phyloP scores from a whole-genome alignment of 2,797 vertebrate genomes.

The Phataginus tetradactyla region DNA sequence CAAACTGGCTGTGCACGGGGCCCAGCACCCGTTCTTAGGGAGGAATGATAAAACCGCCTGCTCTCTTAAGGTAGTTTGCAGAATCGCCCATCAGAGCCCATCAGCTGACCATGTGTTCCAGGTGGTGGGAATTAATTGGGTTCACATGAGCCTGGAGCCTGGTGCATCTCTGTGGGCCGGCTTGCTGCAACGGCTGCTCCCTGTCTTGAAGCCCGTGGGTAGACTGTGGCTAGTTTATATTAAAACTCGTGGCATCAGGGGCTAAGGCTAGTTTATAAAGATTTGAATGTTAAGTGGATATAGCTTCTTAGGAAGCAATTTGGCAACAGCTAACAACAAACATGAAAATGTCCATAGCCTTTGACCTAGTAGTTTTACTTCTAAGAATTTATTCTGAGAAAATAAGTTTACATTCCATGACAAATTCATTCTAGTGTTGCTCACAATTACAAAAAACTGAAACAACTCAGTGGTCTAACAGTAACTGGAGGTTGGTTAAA shows the following conservation, averaged over 20 bases:
- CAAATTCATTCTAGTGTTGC: not conserved
- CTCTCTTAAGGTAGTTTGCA: fast-evolving
- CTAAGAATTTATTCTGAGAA: constrained; percentile 25
- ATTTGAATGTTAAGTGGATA: not conserved
- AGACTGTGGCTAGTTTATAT: not conserved
- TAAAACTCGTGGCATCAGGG: not conserved
- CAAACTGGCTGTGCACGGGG: not conserved
- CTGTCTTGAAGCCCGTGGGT: not conserved
- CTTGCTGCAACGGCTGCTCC: not conserved
- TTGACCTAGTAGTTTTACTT: not conserved
- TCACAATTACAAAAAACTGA: not conserved
- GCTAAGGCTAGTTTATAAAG: not conserved
- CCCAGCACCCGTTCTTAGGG: not conserved
- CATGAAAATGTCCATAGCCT: not conserved
- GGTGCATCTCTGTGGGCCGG: not conserved
- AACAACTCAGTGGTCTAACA: not conserved
- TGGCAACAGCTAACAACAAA: not conserved
- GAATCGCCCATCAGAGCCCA: not conserved
- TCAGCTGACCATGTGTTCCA: not conserved
- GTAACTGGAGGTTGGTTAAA: not conserved
- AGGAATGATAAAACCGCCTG: not conserved
- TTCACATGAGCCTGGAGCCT: not conserved
- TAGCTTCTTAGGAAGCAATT: not conserved
- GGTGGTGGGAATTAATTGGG: not conserved
- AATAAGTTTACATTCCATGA: not conserved